Base-by-base conservation (phyloP, 2,888 invertebrate genomes). In the Himalopsyche anomala region DNA sequence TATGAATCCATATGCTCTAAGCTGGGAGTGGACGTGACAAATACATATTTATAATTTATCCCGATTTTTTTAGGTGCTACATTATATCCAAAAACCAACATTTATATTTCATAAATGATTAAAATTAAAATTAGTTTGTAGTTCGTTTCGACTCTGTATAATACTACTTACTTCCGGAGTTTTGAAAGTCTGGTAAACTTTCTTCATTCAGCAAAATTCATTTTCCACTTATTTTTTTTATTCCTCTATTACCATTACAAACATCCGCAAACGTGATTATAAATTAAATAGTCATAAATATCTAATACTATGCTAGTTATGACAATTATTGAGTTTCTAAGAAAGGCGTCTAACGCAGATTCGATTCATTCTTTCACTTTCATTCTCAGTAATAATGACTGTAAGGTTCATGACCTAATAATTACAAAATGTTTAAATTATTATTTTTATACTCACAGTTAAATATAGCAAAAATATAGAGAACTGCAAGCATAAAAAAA, bases 251-350 rank as follows among this genome's bases (percentile, higher is more conserved):
- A 74, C 36, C 51, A 74, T 74, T 74, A 12, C 15, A 74, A 74
- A 74, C 74, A 74, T 74, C 74, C 74, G 74, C 12, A 36, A 15
- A 74, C 74, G 74, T 74, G 74, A 74, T 74, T 6, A 74, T 74
- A 74, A 74, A 74, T 74, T 69, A 36, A 69, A 69, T 28, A 69
- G 15, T 74, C 38, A 36, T 74, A 74, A 74, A 74, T 74, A 74
- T 36, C 15, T 74, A 74, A 74, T 74, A 74, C 5, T 36, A 74
- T 36, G 74, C 15, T 38, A 36, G 36, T 36, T 28, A 74, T 74
- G 74, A 74, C 74, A 74, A 74, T 36, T 74, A 74, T 74, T 38
- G 5, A 74, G 36, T 36, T 74, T 36, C 74, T 15, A 5, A 36
- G 74, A 74, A 74, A 74, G 74, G 36, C 69, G 28, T 69, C 69